phyloP scores from a whole-genome alignment of 2,888 invertebrate genomes.

The Tetrapedia diversipes region DNA sequence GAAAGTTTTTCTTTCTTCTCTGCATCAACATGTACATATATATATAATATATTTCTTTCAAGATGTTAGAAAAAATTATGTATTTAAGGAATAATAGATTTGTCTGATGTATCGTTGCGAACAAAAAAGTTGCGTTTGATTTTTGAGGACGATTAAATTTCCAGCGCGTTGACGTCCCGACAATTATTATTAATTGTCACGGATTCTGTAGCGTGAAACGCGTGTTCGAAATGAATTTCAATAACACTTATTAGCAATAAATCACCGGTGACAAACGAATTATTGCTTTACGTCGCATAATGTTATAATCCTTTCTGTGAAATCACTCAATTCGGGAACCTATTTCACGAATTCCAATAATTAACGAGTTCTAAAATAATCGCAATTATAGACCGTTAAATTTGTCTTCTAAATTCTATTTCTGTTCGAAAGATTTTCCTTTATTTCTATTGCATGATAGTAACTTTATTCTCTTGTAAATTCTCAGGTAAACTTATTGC shows the following conservation, averaged over 20 bases:
- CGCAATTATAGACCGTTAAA: not conserved
- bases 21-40: too few species aligned
- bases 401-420: not conserved
- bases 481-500: too few species aligned
- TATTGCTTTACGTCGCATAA: conserved; percentile 19
- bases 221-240: conserved; percentile 37
- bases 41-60: too few species aligned
- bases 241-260: conserved; percentile 35
- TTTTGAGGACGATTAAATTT: not conserved
- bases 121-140: too few species aligned
- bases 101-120: too few species aligned
- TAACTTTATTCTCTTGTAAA: too few species aligned
- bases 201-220: conserved; percentile 3
- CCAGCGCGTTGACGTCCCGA: not conserved
- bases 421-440: not conserved
- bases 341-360: conserved; percentile 5
- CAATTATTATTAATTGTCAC: conserved; percentile 24
- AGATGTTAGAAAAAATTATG: too few species aligned
- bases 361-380: conserved; percentile 12
- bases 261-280: conserved; percentile 34
- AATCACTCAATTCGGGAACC: not conserved
- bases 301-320: conserved; percentile 1
- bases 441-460: too few species aligned
- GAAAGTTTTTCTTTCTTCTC: too few species aligned
- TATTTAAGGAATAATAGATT: too few species aligned